These are phyloP conservation scores for Anhinga anhinga DNA, from an alignment of 2,113 vertebrate genomes.

Conservation along the genomic window DNA sequence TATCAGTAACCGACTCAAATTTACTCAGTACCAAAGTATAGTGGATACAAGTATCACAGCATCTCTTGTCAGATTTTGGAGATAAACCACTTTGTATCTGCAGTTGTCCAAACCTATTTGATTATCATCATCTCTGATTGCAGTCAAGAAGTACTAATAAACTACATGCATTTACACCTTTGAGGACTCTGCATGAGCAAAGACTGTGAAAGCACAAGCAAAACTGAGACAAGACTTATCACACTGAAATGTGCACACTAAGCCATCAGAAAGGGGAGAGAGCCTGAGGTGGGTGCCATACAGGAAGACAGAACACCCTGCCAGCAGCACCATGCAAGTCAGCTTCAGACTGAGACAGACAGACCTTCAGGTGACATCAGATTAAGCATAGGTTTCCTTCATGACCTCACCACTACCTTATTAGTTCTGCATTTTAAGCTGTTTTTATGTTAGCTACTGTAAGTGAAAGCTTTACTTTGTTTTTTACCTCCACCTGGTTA, in stretches of 20 bases:
- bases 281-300: background rate
- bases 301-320: background rate
- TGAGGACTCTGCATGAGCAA: background rate
- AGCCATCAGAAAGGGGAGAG: background rate
- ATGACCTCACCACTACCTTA: background rate
- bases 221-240: background rate
- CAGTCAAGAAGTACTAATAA: background rate
- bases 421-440: background rate
- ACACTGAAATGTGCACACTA: background rate
- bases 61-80: background rate
- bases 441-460: background rate
- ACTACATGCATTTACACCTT: background rate
- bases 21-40: background rate
- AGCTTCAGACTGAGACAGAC: background rate
- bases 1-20: background rate
- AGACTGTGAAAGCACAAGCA: background rate
- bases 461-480: background rate
- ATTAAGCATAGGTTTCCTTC: background rate
- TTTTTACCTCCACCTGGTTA: background rate
- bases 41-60: background rate
- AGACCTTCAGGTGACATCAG: background rate
- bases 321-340: background rate
- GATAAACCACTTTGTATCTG: background rate
- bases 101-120: background rate
- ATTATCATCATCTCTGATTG: background rate